phyloP scores from a whole-genome alignment of 1,140 invertebrate genomes.

The Calycopis cecrops region DNA sequence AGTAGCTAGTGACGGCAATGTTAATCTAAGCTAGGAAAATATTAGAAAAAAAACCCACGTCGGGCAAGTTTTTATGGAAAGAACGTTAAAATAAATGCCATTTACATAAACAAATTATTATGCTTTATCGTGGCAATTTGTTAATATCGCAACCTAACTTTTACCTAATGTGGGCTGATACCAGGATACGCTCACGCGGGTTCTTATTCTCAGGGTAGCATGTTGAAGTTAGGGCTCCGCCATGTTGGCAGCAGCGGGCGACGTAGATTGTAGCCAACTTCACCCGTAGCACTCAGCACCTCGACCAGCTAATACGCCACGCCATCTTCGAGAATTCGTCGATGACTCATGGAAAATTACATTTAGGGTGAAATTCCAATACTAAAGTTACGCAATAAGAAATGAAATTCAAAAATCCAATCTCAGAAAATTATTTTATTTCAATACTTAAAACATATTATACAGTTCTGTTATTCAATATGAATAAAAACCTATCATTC shows the following conservation, averaged over 20 bases:
- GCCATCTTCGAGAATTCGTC: slow-evolving; percentile 45
- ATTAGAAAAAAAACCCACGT: background rate
- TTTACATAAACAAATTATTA: background rate
- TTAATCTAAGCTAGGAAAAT: slow-evolving; percentile 7
- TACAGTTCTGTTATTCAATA: slow-evolving; percentile 71
- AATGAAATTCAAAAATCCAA: slow-evolving; percentile 45
- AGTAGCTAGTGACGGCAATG: background rate
- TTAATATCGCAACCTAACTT: slow-evolving; percentile 44
- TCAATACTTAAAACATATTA: slow-evolving; percentile 71
- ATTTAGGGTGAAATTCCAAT: slow-evolving; percentile 63
- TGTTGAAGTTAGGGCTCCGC: slow-evolving; percentile 22
- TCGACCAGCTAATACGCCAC: slow-evolving; percentile 35
- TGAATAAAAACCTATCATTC: slow-evolving; percentile 65
- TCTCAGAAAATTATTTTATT: slow-evolving; percentile 55
- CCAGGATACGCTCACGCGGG: slow-evolving; percentile 44
- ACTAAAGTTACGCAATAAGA: slow-evolving; percentile 25
- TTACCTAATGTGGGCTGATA: slow-evolving; percentile 72
- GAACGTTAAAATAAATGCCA: background rate
- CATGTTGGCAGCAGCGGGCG: slow-evolving; percentile 2
- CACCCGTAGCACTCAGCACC: slow-evolving; percentile 29
- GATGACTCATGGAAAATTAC: slow-evolving; percentile 73
- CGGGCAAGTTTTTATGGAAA: background rate
- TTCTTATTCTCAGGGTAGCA: slow-evolving; percentile 31
- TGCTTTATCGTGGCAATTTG: background rate
- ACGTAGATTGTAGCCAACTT: slow-evolving; percentile 5